These are phyloP conservation scores for Phymorhynchus buccinoides DNA, from an alignment of 1,140 invertebrate species.

Conservation along the genomic window DNA sequence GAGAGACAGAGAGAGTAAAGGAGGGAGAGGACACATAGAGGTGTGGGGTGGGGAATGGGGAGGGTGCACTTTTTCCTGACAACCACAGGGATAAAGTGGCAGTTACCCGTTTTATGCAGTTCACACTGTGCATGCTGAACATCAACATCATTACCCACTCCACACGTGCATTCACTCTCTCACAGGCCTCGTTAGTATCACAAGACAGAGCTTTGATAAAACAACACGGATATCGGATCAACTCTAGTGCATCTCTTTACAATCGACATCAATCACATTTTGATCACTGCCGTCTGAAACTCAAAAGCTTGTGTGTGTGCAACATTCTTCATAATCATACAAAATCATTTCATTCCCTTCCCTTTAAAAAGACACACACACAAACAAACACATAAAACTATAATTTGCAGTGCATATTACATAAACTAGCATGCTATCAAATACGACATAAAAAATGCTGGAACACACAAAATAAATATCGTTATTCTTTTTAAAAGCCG, in stretches of 20 bases:
- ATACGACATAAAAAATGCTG: neutral
- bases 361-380: neutral
- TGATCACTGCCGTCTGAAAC: neutral
- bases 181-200: slow-evolving; percentile 12
- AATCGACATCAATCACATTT: neutral
- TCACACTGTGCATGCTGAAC: neutral
- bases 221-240: neutral
- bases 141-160: neutral
- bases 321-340: neutral
- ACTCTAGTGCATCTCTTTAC: neutral
- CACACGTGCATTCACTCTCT: neutral
- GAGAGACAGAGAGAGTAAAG: neutral
- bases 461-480: neutral
- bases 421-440: neutral
- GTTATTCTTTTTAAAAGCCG: neutral
- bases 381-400: neutral
- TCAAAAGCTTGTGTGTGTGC: neutral
- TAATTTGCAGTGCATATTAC: neutral
- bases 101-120: neutral
- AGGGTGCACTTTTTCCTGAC: neutral
- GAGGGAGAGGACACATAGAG: neutral
- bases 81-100: neutral
- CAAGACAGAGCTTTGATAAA: slow-evolving; percentile 8
- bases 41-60: no score
- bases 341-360: neutral